These are phyloP conservation scores for Euschistus heros DNA, from an alignment of 1,140 invertebrate species.

Conservation along the genomic window DNA sequence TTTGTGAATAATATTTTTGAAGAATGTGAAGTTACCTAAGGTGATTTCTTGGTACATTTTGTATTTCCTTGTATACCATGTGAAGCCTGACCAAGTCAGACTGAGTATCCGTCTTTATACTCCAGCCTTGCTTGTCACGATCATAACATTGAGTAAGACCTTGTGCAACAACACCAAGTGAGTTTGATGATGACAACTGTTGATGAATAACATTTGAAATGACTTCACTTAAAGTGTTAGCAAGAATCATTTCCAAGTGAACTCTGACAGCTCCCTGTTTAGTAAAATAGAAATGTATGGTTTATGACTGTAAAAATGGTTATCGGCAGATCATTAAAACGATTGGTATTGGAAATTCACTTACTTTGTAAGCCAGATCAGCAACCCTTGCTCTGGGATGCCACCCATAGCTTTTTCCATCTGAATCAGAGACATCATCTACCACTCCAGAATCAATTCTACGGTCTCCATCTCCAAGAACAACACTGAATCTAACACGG, in stretches of 20 bases:
- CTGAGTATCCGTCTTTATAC: slow-evolving; percentile 66
- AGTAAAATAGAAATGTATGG: background rate
- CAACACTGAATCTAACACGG: slow-evolving; percentile 60
- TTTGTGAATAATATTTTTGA: background rate
- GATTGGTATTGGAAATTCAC: background rate
- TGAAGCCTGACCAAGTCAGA: slow-evolving; percentile 65
- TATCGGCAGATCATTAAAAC: background rate
- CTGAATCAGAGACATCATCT: slow-evolving; percentile 64
- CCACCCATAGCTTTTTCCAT: slow-evolving; percentile 63
- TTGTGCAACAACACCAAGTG: slow-evolving; percentile 35
- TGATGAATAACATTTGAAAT: slow-evolving; percentile 30
- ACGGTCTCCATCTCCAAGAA: slow-evolving; percentile 59
- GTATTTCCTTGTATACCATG: slow-evolving; percentile 74
- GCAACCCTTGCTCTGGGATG: slow-evolving; percentile 49
- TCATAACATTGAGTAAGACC: slow-evolving; percentile 64
- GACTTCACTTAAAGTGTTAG: slow-evolving; percentile 62
- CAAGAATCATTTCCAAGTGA: slow-evolving; percentile 62
- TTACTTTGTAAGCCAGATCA: slow-evolving; percentile 46
- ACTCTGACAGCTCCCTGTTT: slow-evolving; percentile 45
- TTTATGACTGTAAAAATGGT: background rate
- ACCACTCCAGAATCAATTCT: slow-evolving; percentile 64
- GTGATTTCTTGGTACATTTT: slow-evolving; percentile 74
- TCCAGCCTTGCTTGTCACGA: slow-evolving; percentile 74
- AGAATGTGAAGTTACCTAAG: slow-evolving; percentile 40
- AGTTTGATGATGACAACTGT: background rate